A percentile compares a stretch with the other conserved stretches of the same genome.
phyloP scores from a whole-genome alignment of 2,888 invertebrate genomes.

The Rhagonycha fulva region DNA sequence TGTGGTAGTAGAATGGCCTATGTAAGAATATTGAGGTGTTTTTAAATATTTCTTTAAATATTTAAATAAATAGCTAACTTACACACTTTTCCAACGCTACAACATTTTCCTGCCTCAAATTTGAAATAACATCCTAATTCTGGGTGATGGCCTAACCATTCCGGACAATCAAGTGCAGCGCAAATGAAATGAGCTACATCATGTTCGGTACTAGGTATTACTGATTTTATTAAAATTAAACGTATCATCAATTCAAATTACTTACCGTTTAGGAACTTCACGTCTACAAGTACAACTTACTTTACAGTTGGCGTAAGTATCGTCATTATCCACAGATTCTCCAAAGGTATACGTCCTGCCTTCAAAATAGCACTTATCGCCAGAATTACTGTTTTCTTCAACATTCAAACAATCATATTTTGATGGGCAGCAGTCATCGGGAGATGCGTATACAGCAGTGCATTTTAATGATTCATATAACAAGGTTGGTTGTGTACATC shows the following conservation, averaged over 20 bases:
- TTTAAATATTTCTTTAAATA: no score
- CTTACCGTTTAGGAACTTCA: neutral
- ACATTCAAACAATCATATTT: conserved; percentile 19
- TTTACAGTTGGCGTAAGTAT: conserved; percentile 24
- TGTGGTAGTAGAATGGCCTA: conserved; percentile 16
- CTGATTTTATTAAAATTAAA: no score
- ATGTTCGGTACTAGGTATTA: no score
- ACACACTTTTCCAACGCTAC: no score
- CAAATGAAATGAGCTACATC: no score
- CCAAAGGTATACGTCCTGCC: conserved; percentile 26
- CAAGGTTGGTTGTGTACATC: neutral
- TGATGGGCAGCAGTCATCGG: conserved; percentile 30
- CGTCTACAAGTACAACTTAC: conserved; percentile 25
- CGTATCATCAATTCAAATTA: no score
- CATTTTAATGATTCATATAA: conserved; percentile 15
- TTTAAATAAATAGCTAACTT: no score
- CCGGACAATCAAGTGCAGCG: no score
- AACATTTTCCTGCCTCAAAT: no score
- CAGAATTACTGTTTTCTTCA: neutral
- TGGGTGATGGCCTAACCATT: no score
- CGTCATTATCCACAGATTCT: conserved; percentile 14
- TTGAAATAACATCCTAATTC: no score
- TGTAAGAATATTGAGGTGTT: no score
- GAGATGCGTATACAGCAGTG: conserved; percentile 23
- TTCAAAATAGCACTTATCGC: conserved; percentile 22